A percentile compares a stretch with the other conserved stretches of the same genome.
These are phyloP conservation scores for Apodemia duryi DNA, from an alignment of 2,888 invertebrate genomes.

Conservation along the genomic window DNA sequence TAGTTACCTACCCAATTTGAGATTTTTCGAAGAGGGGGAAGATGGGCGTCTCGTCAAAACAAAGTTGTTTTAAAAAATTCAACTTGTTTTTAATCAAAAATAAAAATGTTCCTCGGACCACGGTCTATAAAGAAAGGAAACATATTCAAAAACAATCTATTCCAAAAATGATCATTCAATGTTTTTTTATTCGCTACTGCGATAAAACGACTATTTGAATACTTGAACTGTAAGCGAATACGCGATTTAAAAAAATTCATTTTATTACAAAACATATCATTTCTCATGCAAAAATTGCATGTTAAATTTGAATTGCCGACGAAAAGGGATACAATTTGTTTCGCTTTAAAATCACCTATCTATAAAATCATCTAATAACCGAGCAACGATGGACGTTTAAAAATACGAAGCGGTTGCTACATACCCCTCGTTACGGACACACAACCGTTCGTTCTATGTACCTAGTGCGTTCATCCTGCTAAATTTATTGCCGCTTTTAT, in stretches of 20 bases:
- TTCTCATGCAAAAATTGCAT: background rate
- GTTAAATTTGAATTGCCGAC: constrained; percentile 9
- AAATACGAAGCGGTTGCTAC: constrained; percentile 42
- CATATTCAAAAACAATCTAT: background rate
- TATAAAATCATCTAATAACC: constrained; percentile 17
- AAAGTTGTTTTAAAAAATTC: too few species aligned
- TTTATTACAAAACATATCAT: background rate
- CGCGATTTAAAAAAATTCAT: background rate
- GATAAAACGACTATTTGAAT: background rate
- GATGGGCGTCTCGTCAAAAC: too few species aligned
- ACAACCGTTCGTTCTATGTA: constrained; percentile 67
- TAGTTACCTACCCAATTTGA: too few species aligned
- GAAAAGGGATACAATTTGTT: constrained; percentile 4
- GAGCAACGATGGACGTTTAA: constrained; percentile 23
- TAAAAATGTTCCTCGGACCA: too few species aligned
- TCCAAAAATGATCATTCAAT: background rate
- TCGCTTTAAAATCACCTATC: constrained; percentile 12
- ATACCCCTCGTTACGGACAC: constrained; percentile 61
- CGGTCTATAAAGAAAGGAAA: too few species aligned
- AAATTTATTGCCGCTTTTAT: constrained; percentile 79
- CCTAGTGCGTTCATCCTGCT: constrained; percentile 79
- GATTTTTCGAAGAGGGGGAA: too few species aligned
- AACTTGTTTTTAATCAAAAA: too few species aligned
- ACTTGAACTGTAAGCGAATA: background rate
- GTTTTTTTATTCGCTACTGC: background rate